These are phyloP conservation scores for Toxotes jaculatrix DNA, from an alignment of 2,113 vertebrate species.

Conservation along the genomic window DNA sequence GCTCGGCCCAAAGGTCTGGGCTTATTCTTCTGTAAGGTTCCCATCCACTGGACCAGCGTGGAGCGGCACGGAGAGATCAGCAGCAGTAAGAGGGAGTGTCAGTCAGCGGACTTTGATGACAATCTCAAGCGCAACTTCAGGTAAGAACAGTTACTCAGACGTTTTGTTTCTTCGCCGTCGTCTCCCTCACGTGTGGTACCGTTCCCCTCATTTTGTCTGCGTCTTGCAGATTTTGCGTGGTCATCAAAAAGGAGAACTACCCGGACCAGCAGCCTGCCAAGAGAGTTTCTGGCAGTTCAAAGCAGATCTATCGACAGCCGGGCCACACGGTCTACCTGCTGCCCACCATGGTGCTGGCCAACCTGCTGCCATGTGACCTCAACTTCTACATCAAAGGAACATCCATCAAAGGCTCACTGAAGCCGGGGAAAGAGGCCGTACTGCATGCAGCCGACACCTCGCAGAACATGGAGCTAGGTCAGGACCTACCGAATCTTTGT, in stretches of 20 bases:
- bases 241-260: constrained; percentile 97
- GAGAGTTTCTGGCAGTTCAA: constrained; percentile 88
- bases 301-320: constrained; percentile 96
- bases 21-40: constrained; percentile 95
- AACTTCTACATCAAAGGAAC: constrained; percentile 95
- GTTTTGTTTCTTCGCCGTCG: background rate
- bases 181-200: background rate
- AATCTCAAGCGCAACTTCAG: constrained; percentile 90
- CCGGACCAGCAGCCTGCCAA: constrained; percentile 95
- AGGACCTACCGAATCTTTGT: constrained; percentile 41
- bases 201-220: background rate
- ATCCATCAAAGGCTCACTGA: constrained; percentile 90
- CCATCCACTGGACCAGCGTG: constrained; percentile 97
- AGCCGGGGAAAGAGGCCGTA: constrained; percentile 92
- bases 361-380: constrained; percentile 95
- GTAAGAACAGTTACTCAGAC: constrained; percentile 68
- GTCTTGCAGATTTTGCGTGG: constrained; percentile 92
- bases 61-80: constrained; percentile 90
- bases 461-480: constrained; percentile 97
- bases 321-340: constrained; percentile 95
- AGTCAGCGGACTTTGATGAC: constrained; percentile 92
- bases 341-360: constrained; percentile 94
- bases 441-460: constrained; percentile 94
- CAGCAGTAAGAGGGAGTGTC: constrained; percentile 96
- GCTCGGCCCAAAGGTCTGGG: constrained; percentile 94